Evolutionary conservation across 1,140 invertebrate genomes (phyloP).

Genomic region (Eciton burchellii): DNA sequence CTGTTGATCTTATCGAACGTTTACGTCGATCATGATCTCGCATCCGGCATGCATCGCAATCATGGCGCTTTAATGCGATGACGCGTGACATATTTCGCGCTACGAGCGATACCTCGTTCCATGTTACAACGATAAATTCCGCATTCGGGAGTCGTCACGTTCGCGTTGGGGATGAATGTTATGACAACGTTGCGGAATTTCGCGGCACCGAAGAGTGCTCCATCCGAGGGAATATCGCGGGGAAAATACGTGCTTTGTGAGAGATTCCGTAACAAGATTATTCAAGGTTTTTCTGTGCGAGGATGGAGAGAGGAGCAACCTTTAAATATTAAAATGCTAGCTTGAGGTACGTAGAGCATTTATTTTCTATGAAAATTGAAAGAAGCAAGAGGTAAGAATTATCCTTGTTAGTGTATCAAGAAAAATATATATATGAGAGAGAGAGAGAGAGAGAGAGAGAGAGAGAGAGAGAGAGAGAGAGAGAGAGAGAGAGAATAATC

Average conservation of each 20-base stretch:
- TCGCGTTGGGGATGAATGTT: constrained; percentile 53
- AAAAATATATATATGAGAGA: too few species aligned
- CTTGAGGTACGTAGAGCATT: neutral
- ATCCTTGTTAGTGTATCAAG: neutral
- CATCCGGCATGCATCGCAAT: constrained; percentile 17
- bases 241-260: constrained; percentile 27
- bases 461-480: too few species aligned
- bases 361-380: neutral
- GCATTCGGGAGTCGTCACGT: constrained; percentile 56
- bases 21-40: constrained; percentile 19
- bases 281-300: constrained; percentile 19
- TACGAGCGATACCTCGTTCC: constrained; percentile 39
- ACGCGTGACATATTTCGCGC: constrained; percentile 30
- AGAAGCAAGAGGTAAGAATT: neutral
- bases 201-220: constrained; percentile 45
- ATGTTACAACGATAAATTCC: constrained; percentile 58
- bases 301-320: neutral
- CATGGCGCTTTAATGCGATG: constrained; percentile 28
- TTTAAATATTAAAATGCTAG: constrained; percentile 27
- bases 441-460: too few species aligned
- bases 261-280: constrained; percentile 39
- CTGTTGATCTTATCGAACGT: neutral
- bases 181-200: constrained; percentile 58
- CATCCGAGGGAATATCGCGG: constrained; percentile 44
- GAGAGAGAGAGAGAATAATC: too few species aligned